Conservation (phyloP, 2,113 vertebrate genomes). For the Engystomops pustulosus region DNA sequence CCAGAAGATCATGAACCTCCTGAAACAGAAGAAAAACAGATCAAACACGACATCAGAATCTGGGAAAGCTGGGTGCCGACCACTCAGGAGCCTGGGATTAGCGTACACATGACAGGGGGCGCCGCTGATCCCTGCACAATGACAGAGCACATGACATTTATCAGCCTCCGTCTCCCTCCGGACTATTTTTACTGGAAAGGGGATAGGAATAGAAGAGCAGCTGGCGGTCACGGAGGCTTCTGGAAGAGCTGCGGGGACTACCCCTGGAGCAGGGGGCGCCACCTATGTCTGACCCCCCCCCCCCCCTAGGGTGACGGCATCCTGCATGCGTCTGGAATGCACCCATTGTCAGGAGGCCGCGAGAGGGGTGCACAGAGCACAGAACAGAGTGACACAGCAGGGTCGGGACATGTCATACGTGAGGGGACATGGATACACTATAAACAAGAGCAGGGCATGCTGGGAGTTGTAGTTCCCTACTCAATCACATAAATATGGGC, state of each 20-base stretch:
- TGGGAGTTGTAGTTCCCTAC: too few species aligned
- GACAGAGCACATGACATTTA: not conserved
- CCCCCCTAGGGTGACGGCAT: constrained; percentile 24
- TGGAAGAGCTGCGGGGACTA: not conserved
- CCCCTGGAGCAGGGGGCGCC: not conserved
- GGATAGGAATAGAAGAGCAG: constrained; percentile 3
- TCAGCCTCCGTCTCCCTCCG: not conserved
- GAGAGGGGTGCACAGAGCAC: constrained; percentile 14
- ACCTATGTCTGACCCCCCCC: not conserved
- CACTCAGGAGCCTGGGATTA: too few species aligned
- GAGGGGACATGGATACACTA: too few species aligned
- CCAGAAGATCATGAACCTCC: constrained; percentile 91
- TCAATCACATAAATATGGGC: too few species aligned
- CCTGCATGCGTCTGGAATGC: constrained; percentile 16
- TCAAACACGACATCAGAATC: not conserved
- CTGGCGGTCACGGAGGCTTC: not conserved
- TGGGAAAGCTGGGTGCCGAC: not conserved
- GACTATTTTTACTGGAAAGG: not conserved
- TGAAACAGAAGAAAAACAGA: constrained; percentile 64
- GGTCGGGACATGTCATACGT: not conserved
- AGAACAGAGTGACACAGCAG: not conserved
- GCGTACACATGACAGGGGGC: not conserved
- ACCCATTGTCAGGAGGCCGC: constrained; percentile 52
- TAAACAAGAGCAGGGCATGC: too few species aligned
- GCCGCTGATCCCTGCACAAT: not conserved